Percentiles rank a stretch among this genome's conserved stretches.
Evolutionary conservation across 2,113 vertebrate species (phyloP).

Genomic region (Nothobranchius kuhntae): DNA sequence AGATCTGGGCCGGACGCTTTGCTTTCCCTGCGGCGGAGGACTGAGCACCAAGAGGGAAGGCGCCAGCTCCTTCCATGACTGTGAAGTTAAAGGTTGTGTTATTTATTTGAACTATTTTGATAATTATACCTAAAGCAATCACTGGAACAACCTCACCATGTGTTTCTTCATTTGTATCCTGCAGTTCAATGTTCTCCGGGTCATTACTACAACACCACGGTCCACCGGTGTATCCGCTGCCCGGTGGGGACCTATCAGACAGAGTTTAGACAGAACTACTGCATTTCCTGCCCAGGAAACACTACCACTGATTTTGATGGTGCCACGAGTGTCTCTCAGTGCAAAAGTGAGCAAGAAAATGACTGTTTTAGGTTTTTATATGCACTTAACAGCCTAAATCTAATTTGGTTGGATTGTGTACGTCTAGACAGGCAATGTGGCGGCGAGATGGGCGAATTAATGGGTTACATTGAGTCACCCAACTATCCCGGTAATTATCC

Average conservation of each 20-base stretch:
- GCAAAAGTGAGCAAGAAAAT: constrained; percentile 87
- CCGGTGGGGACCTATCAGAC: constrained; percentile 93
- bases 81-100: constrained; percentile 90
- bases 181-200: constrained; percentile 95
- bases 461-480: constrained; percentile 97
- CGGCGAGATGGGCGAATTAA: constrained; percentile 95
- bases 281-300: constrained; percentile 93
- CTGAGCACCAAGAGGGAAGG: constrained; percentile 91
- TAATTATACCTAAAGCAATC: not conserved
- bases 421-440: constrained; percentile 92
- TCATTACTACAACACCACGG: constrained; percentile 96
- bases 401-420: constrained; percentile 25
- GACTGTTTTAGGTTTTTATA: constrained; percentile 1
- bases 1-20: constrained; percentile 89
- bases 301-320: constrained; percentile 97
- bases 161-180: constrained; percentile 22
- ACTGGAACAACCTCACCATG: not conserved
- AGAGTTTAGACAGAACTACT: constrained; percentile 96
- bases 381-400: not conserved
- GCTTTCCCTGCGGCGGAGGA: constrained; percentile 93
- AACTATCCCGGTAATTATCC: constrained; percentile 99
- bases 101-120: not conserved
- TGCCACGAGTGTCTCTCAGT: constrained; percentile 93
- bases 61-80: constrained; percentile 93
- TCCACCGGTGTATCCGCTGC: constrained; percentile 96